Base-by-base conservation (phyloP, 2,113 vertebrate genomes). In the Conger conger region DNA sequence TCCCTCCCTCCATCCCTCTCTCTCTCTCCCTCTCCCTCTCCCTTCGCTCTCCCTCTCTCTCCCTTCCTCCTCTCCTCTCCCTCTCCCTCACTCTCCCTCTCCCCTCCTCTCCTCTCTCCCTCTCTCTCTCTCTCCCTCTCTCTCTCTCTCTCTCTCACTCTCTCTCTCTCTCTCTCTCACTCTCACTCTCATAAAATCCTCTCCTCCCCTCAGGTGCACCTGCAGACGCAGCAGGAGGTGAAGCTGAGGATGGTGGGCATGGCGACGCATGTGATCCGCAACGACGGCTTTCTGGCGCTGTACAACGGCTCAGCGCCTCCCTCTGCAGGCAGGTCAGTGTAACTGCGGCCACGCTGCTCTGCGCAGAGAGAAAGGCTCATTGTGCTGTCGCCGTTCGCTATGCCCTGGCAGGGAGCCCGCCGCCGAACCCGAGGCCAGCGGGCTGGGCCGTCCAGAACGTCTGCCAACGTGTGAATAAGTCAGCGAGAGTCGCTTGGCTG, bases 191-290 rank as follows among this genome's bases (percentile, higher is more conserved):
- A 63, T 63, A 27, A 63, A 20, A 23, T 20, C 23, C 45, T 9
- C 33, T 11, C n/a, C 77, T 36, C 1, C 38, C 42, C 0, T 11
- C 93, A 99, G 98, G 98, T 99, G 0, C 98, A 99, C 88, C 94
- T 99, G 86, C 98, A 99, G 94, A 99, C 98, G 0, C 98, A 99
- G 93, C 98, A 99, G 96, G 96, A 99, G 91, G 97, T 97, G 92
- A 96, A 95, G 95, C 94, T 95, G 93, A 92, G 96, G 89, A 99
- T 99, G 98, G 84, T 87, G 0, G 97, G 97, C 79, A 99, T 99
- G 98, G 98, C 97, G 0, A 27, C 97, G 82, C 96, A 89, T 0
- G 98, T 99, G 92, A 90, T 99, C 86, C 96, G 94, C 89, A 95
- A 88, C 0, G 96, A 98, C 0, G 98, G 98, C 0, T 0, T 98